Evolutionary conservation across 2,888 invertebrate genomes (phyloP).

Genomic region (Fragum sueziense): DNA sequence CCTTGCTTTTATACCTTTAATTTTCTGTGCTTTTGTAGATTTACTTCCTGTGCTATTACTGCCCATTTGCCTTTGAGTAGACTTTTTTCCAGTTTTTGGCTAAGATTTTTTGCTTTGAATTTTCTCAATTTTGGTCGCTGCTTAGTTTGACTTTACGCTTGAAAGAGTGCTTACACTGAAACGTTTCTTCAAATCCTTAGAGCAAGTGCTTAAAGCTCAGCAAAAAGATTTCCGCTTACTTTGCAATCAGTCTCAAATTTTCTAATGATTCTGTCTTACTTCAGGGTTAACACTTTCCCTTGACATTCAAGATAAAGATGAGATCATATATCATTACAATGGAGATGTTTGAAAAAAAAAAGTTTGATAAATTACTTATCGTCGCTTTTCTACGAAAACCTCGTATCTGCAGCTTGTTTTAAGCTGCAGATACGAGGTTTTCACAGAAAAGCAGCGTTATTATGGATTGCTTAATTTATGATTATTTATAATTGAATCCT

Average conservation of each 20-base stretch:
- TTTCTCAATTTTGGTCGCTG: conserved; percentile 31
- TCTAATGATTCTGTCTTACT: not conserved
- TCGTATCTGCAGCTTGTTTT: too few relatives aligned
- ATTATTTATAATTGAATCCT: too few relatives aligned
- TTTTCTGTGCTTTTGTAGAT: conserved; percentile 27
- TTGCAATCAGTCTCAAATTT: conserved; percentile 49
- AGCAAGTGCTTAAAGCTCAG: conserved; percentile 57
- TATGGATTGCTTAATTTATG: too few relatives aligned
- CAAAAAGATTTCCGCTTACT: conserved; percentile 36
- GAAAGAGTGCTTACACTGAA: conserved; percentile 41
- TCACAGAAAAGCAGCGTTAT: too few relatives aligned
- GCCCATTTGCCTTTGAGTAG: conserved; percentile 49
- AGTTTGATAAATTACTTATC: too few relatives aligned
- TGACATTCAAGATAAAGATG: too few relatives aligned
- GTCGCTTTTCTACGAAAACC: too few relatives aligned
- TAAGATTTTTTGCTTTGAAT: conserved; percentile 26
- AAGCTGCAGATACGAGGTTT: too few relatives aligned
- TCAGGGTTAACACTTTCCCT: not conserved
- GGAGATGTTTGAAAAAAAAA: too few relatives aligned
- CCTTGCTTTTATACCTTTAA: conserved; percentile 8
- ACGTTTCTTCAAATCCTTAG: conserved; percentile 48
- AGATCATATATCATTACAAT: too few relatives aligned
- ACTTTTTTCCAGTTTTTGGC: conserved; percentile 24
- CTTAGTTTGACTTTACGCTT: conserved; percentile 50
- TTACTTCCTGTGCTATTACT: conserved; percentile 59